These are phyloP conservation scores for Sterna hirundo DNA, from an alignment of 2,113 vertebrate species.

Conservation along the genomic window DNA sequence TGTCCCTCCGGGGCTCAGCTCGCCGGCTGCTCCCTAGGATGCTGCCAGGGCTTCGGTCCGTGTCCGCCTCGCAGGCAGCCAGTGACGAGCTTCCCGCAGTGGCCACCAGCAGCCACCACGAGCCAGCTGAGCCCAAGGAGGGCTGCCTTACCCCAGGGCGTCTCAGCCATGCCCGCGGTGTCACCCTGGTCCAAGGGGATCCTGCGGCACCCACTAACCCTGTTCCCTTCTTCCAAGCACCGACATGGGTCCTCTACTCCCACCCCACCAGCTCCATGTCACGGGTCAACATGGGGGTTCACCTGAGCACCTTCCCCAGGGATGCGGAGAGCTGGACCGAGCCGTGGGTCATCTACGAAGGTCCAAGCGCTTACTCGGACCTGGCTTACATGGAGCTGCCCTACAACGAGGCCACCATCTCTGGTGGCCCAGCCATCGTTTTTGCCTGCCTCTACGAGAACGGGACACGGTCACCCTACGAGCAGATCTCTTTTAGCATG, in stretches of 20 bases:
- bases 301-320: conserved; percentile 85
- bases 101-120: rapidly evolving
- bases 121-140: rapidly evolving
- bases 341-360: conserved; percentile 93
- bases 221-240: conserved; percentile 63
- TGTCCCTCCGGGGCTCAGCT: rapidly evolving
- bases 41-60: rapidly evolving
- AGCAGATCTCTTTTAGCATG: conserved; percentile 92
- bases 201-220: not conserved
- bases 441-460: conserved; percentile 93
- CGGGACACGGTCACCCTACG: conserved; percentile 80
- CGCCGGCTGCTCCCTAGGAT: rapidly evolving
- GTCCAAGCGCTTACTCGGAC: conserved; percentile 94
- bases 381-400: conserved; percentile 82
- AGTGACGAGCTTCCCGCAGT: not conserved
- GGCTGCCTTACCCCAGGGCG: not conserved
- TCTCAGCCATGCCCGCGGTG: rapidly evolving
- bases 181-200: rapidly evolving
- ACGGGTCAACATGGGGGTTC: conserved; percentile 84
- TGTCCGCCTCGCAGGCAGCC: rapidly evolving
- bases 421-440: conserved; percentile 47
- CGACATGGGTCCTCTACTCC: conserved; percentile 90
- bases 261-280: conserved; percentile 84
- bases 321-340: conserved; percentile 87
- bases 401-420: conserved; percentile 17